Conservation (phyloP, 1,140 invertebrate genomes). For the Ceratitis capitata region DNA sequence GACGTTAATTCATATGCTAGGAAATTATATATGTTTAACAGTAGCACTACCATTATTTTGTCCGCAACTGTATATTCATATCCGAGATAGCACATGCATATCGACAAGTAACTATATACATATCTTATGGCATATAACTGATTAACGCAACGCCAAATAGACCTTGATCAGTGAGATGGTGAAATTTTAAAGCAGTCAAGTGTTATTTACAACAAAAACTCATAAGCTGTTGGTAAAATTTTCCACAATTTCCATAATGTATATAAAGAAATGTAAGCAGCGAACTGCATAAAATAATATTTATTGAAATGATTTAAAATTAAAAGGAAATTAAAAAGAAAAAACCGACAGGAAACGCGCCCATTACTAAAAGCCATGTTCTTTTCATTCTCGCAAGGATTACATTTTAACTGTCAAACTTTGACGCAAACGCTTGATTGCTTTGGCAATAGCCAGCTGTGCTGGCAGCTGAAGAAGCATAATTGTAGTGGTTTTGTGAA, state of each 20-base stretch:
- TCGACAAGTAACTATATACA: not conserved
- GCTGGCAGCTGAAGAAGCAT: not conserved
- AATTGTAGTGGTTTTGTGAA: not conserved
- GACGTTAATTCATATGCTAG: no score
- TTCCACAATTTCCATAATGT: not conserved
- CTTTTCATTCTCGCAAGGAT: not conserved
- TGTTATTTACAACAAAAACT: not conserved
- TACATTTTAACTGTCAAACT: slow-evolving; percentile 8
- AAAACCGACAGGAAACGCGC: not conserved
- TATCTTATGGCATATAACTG: not conserved
- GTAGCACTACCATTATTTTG: no score
- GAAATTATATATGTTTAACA: no score
- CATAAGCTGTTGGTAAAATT: not conserved
- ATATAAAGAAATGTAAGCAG: not conserved
- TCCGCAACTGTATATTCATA: no score
- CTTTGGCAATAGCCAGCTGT: not conserved
- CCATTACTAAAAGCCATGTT: not conserved
- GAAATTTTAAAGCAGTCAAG: not conserved
- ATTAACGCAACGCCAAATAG: slow-evolving; percentile 24
- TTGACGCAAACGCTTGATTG: not conserved
- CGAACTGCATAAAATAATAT: no score
- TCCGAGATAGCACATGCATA: not conserved
- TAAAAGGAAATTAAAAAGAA: not conserved
- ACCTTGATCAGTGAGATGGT: not conserved
- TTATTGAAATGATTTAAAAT: not conserved